Evolutionary conservation across 2,888 invertebrate species (phyloP), one percentile per base, ranked within the genome.

Genomic region (Candidula unifasciata): DNA sequence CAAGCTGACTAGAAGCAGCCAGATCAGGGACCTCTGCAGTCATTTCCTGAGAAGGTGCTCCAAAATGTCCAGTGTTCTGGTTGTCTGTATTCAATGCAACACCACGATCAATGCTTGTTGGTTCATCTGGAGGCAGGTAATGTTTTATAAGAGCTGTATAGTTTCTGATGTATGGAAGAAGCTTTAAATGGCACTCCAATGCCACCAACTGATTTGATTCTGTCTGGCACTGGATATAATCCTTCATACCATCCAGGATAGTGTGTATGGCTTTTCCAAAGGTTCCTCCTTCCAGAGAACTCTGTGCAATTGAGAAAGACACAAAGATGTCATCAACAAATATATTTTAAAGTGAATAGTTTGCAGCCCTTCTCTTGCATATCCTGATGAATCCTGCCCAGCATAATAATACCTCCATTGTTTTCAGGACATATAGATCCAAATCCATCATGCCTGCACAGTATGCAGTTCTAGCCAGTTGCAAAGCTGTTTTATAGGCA

Each of bases 101-200:
- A 37, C 37, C 37, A 3, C 1, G 37, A 37, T 71, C 37, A 3
- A 6, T 18, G 37, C 66, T 37, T 33, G 35, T 18, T 24, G 64
- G 10, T 66, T 10, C 27, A 74, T 54, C 74, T 27, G 27, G n/a
- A 27, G 74, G 52, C 54, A 60, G 30, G 60, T 77, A 57, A 57
- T 24, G 27, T 35, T 60, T 60, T 3, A 77, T 33, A n/a, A 60
- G 27, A 33, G 57, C 33, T 60, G 77, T 79, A n/a, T 79, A 66
- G 27, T 24, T 79, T 64, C n/a, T 68, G 30, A 79, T 8, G 64
- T 66, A 79, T 33, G 79, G 79, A 64, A 64, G 37, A 18, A 79
- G 79, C 66, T 79, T 79, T 27, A 79, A 79, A n/a, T 66, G 68
- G 44, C 79, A 79, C 44, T 79, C 66, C 8, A 35, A 30, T 5